Base-by-base conservation (phyloP, 1,140 invertebrate genomes). In the Zophobas atratus region DNA sequence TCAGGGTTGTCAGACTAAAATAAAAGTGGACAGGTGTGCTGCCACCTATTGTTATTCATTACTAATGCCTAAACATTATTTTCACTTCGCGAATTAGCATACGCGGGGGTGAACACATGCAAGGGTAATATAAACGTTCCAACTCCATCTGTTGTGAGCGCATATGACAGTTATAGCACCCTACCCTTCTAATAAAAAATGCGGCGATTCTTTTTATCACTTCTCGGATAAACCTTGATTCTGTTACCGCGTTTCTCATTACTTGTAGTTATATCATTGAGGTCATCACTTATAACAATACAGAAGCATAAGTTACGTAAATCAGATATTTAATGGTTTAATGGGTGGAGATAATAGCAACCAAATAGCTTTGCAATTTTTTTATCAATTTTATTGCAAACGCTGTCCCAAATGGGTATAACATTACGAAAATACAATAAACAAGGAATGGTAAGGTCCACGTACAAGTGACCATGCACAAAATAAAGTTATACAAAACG, bases 11-110 rank as follows among this genome's bases (percentile, higher is more conserved):
- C 20, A 20, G 20, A 20, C 20, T 20, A 20, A 20, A 20, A 20
- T 8, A 55, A 51, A 51, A 6, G 6, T 39, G 71, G 46, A 39
- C 71, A 73, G 71, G 71, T 73, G 71, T 41, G 36, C 6, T 33
- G 1, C 49, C 71, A 73, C 49, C 6, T 53, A 67, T 67, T 67
- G 36, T 39, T 43, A 73, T 56, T 73, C 71, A 73, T 56, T 55
- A 73, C 36, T 73, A 35, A 73, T 36, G 35, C 35, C 8, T 71
- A 60, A 72, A 71, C 76, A 77, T 77, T 53, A 70, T 60, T 56
- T 77, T 77, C 76, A 77, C 33, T 72, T 77, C 41, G 49, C 76
- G 53, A 71, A 77, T 77, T 77, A 77, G 55, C 76, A 77, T 77
- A 77, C 56, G 76, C 53, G 67, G 67, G 67, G 76, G 76, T 77